Evolutionary conservation across 2,888 invertebrate species (phyloP), one percentile per base, ranked within the genome.

Genomic region (Caenorhabditis wallacei): DNA sequence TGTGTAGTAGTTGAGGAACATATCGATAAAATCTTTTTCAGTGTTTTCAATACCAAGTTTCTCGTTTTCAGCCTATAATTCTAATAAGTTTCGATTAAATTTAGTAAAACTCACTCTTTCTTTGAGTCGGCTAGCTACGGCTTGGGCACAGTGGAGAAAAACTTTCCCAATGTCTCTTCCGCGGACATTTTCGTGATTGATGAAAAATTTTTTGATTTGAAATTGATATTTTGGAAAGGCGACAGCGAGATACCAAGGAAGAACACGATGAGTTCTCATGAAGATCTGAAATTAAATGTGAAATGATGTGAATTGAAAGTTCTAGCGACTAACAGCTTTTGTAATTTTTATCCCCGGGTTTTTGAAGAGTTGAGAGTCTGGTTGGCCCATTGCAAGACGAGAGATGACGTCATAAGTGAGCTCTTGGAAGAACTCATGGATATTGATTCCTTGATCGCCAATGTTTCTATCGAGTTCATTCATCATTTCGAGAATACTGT

Each of bases 21-120:
- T 75, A 68, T 91, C 91, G 61, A 91, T 90, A 69, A 91, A 91
- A 68, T 91, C 91, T 16, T 57, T 63, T 20, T 80, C 66, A 5
- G 53, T 30, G 11, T 84, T 71, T 48, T 84, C 82, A n/a, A 82
- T 43, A 13, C 81, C 83, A n/a, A 66, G 61, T 56, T 54, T 53
- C 0, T 43, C 46, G 40, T 83, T 81, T 61, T 69, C 66, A 22
- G 53, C 68, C 84, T 84, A 51, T 30, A 80, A 68, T 20, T 5
- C 24, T 1, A 16, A 16, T 13, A n/a, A 7, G 11, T n/a, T 40
- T 16, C n/a, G 4, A 30, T 30, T 11, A 13, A 35, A 37, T 48
- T 24, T 64, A 26, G 35, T 4, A 37, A 18, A n/a, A n/a, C 51
- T 59, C 26, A 80, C 82, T 22, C 82, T 68, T 7, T 63, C 46